Evolutionary conservation across 2,797 vertebrate species (phyloP).

Genomic region (Alcedo quadribrachys): DNA sequence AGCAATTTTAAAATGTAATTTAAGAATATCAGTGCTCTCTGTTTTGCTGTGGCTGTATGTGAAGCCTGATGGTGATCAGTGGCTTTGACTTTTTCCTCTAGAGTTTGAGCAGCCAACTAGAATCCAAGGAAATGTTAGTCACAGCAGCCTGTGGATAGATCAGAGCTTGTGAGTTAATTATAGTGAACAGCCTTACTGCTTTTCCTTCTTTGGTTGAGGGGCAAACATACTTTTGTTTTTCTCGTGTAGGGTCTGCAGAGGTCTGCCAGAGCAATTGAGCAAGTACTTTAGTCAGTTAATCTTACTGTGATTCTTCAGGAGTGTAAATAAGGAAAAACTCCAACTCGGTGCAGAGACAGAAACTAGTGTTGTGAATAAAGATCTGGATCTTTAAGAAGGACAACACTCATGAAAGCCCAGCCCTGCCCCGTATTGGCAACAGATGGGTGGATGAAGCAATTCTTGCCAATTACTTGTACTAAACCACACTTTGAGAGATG

Average conservation of each 20-base stretch:
- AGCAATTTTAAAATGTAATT: background rate
- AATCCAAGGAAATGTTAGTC: background rate
- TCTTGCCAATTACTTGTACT: background rate
- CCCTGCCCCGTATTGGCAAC: background rate
- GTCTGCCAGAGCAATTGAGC: background rate
- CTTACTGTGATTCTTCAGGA: background rate
- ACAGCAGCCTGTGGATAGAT: background rate
- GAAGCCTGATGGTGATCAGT: background rate
- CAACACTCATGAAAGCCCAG: background rate
- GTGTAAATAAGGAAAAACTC: background rate
- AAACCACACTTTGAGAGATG: background rate
- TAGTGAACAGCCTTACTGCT: rapidly evolving
- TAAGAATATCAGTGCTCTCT: background rate
- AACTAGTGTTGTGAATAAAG: background rate
- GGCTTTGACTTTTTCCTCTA: background rate
- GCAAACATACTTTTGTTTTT: background rate
- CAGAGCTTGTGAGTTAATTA: background rate
- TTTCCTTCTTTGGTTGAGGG: background rate
- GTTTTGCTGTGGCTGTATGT: background rate
- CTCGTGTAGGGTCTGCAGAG: background rate
- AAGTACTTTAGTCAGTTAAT: background rate
- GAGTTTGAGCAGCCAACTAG: background rate
- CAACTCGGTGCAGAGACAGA: background rate
- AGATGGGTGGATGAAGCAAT: background rate
- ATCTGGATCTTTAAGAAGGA: background rate